phyloP scores from a whole-genome alignment of 2,797 vertebrate species.

The Sciurus carolinensis region DNA sequence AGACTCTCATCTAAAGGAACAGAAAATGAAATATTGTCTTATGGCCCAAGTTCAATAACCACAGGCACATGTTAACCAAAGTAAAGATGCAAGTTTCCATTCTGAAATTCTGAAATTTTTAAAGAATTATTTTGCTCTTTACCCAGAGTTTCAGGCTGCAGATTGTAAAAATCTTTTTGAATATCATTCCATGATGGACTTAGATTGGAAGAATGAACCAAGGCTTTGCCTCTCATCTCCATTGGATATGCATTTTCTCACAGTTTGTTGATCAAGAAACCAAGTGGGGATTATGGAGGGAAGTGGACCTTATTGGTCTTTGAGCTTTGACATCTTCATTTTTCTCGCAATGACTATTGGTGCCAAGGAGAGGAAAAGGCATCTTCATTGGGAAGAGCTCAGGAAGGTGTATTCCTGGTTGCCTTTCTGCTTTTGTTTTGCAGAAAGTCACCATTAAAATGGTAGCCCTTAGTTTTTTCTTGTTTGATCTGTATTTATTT shows the following conservation, averaged over 20 bases:
- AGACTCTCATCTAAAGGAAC: conserved; percentile 98
- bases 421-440: conserved; percentile 95
- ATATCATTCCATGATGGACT: conserved; percentile 94
- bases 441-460: conserved; percentile 94
- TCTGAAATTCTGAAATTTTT: conserved; percentile 93
- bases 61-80: conserved; percentile 96
- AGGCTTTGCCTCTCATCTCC: conserved; percentile 96
- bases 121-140: conserved; percentile 92
- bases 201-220: conserved; percentile 94
- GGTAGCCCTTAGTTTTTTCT: conserved; percentile 94
- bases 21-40: conserved; percentile 97
- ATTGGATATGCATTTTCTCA: conserved; percentile 94
- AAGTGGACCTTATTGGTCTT: conserved; percentile 94
- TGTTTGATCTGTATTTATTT: conserved; percentile 94
- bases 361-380: conserved; percentile 94
- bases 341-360: conserved; percentile 86
- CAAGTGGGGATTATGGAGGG: conserved; percentile 94
- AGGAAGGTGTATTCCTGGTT: conserved; percentile 93
- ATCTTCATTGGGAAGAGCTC: conserved; percentile 93
- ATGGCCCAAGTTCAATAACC: conserved; percentile 95
- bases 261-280: conserved; percentile 92
- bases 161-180: conserved; percentile 94
- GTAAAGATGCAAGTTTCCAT: conserved; percentile 94
- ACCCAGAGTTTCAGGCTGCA: conserved; percentile 94
- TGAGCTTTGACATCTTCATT: conserved; percentile 94